Conservation (phyloP, 2,888 invertebrate species). For the Yponomeuta evonymella region DNA sequence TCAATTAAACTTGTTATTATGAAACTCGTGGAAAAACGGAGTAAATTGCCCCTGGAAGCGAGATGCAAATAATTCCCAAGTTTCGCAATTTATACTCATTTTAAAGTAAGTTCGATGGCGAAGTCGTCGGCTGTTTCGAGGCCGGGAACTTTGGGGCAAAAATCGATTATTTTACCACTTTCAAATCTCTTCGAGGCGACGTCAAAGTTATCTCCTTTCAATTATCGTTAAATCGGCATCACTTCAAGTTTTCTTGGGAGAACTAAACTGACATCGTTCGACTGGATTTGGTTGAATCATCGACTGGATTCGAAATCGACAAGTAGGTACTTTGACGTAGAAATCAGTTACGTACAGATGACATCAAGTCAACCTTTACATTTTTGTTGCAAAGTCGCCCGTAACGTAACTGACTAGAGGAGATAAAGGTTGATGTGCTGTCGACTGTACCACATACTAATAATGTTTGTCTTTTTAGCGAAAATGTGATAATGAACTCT, state of each 20-base stretch:
- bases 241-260: neutral
- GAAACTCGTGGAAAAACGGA: constrained; percentile 62
- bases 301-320: too few relatives aligned
- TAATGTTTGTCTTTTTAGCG: too few relatives aligned
- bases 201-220: constrained; percentile 10
- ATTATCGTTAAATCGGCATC: constrained; percentile 2
- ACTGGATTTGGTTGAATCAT: too few relatives aligned
- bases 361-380: too few relatives aligned
- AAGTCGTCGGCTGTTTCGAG: constrained; percentile 38
- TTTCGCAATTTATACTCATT: constrained; percentile 67
- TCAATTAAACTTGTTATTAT: constrained; percentile 72
- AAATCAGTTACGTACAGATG: too few relatives aligned
- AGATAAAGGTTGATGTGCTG: too few relatives aligned
- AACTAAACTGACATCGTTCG: neutral
- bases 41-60: constrained; percentile 50
- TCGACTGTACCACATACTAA: too few relatives aligned
- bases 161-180: constrained; percentile 1
- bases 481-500: too few relatives aligned
- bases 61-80: constrained; percentile 64
- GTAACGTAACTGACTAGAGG: too few relatives aligned
- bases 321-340: too few relatives aligned
- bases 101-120: constrained; percentile 54
- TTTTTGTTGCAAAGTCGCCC: too few relatives aligned
- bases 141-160: constrained; percentile 13
- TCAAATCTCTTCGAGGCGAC: neutral